A percentile compares a stretch with the other conserved stretches of the same genome.
Evolutionary conservation across 2,888 invertebrate species (phyloP).

Genomic region (Amphimallon solstitiale): DNA sequence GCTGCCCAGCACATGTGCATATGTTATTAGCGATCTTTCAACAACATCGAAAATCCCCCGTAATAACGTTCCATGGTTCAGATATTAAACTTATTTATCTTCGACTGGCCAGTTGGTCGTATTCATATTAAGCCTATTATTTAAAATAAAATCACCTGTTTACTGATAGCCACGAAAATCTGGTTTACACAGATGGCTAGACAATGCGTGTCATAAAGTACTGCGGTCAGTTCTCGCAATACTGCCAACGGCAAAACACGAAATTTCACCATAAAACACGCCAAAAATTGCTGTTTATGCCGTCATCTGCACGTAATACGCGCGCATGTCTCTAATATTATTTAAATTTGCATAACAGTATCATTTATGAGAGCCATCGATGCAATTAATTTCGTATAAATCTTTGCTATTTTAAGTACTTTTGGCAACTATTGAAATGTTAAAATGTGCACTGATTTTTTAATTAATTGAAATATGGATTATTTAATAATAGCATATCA

Average conservation of each 20-base stretch:
- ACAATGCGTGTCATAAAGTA: slow-evolving; percentile 50
- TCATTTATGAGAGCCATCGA: slow-evolving; percentile 19
- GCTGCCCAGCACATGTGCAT: no score
- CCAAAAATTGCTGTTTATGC: slow-evolving; percentile 32
- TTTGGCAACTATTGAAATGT: no score
- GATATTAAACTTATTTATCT: slow-evolving; percentile 8
- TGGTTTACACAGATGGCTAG: slow-evolving; percentile 50
- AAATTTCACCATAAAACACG: slow-evolving; percentile 31
- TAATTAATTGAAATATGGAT: no score
- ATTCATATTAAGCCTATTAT: slow-evolving; percentile 21
- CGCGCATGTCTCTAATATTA: slow-evolving; percentile 2
- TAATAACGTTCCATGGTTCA: not conserved
- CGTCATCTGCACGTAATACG: no score
- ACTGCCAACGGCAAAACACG: slow-evolving; percentile 47
- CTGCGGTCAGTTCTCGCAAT: slow-evolving; percentile 47
- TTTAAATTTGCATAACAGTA: slow-evolving; percentile 29
- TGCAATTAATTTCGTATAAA: slow-evolving; percentile 13
- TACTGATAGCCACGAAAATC: slow-evolving; percentile 39
- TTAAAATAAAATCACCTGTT: slow-evolving; percentile 40
- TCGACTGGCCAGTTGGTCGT: not conserved
- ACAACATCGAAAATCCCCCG: no score
- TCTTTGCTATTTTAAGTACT: no score
- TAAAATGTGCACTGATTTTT: no score
- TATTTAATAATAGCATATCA: no score
- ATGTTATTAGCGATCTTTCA: no score